Conservation (phyloP, 2,797 vertebrate species). For the Tenualosa ilisha region DNA sequence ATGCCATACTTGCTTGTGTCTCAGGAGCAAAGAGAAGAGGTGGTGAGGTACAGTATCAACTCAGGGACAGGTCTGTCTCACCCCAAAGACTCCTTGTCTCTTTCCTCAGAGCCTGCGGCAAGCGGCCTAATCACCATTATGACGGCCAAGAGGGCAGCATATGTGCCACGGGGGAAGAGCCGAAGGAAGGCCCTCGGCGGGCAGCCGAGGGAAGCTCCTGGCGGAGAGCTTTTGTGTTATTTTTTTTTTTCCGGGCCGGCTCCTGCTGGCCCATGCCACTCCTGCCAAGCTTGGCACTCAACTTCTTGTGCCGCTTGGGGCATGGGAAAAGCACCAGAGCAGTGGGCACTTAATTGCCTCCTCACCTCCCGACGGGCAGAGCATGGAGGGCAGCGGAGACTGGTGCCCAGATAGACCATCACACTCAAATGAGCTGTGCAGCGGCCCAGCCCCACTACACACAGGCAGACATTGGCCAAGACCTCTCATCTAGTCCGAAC, state of each 20-base stretch:
- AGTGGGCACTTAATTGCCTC: constrained; percentile 4
- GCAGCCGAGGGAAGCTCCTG: background rate
- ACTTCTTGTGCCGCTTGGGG: background rate
- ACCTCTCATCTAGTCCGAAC: background rate
- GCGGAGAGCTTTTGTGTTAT: background rate
- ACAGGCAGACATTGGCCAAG: background rate
- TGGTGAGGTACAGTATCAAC: background rate
- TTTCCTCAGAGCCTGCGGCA: background rate
- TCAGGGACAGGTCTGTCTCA: background rate
- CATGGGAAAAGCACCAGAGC: background rate
- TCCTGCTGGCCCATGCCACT: background rate
- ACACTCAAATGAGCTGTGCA: background rate
- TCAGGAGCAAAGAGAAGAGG: background rate
- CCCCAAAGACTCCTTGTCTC: background rate
- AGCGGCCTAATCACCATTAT: background rate
- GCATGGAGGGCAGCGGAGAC: background rate
- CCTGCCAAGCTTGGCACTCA: constrained; percentile 17
- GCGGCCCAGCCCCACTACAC: background rate
- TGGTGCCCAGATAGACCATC: background rate
- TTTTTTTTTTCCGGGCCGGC: background rate
- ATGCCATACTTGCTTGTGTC: background rate
- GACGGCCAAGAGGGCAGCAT: background rate
- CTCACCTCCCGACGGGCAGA: background rate
- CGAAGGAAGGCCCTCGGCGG: background rate
- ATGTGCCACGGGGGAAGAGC: background rate